Conservation (phyloP, 30 jellyfish, hydroid and myxozoan species). For the Hydractinia symbiolongicarpus region DNA sequence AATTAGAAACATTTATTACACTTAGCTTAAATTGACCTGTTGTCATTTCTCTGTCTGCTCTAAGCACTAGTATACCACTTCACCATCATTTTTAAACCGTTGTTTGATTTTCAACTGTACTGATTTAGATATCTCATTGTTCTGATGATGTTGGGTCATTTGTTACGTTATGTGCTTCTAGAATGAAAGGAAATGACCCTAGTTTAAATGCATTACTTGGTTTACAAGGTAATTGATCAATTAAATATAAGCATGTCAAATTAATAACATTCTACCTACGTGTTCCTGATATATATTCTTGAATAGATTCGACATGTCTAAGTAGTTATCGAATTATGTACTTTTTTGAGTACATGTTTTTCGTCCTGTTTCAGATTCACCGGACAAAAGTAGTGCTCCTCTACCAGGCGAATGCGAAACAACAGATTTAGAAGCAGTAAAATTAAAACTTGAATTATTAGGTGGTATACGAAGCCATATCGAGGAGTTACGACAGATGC, state of each 20-base stretch:
- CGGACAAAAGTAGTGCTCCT: conserved; percentile 11
- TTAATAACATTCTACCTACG: too few species aligned
- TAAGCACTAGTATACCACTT: too few species aligned
- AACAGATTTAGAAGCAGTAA: conserved; percentile 37
- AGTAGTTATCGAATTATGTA: too few species aligned
- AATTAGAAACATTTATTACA: too few species aligned
- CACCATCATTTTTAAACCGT: too few species aligned
- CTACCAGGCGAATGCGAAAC: conserved; percentile 24
- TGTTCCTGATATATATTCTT: too few species aligned
- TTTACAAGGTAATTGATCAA: conserved; percentile 39
- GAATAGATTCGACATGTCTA: too few species aligned
- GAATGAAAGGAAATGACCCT: conserved; percentile 85
- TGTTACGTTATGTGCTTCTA: conserved; percentile 51
- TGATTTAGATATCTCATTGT: conserved; percentile 50
- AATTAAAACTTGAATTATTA: conserved; percentile 34
- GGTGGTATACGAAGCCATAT: conserved; percentile 47
- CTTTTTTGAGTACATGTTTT: too few species aligned
- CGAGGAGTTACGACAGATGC: conserved; percentile 56
- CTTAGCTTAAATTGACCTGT: too few species aligned
- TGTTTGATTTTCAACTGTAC: too few species aligned
- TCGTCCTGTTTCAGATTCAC: conserved; percentile 18
- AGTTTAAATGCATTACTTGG: conserved; percentile 74
- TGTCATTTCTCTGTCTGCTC: too few species aligned
- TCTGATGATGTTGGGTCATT: conserved; percentile 66
- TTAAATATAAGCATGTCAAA: neutral